Conservation (phyloP, 2,888 invertebrate species). For the Paralinhomoeus sp. region DNA sequence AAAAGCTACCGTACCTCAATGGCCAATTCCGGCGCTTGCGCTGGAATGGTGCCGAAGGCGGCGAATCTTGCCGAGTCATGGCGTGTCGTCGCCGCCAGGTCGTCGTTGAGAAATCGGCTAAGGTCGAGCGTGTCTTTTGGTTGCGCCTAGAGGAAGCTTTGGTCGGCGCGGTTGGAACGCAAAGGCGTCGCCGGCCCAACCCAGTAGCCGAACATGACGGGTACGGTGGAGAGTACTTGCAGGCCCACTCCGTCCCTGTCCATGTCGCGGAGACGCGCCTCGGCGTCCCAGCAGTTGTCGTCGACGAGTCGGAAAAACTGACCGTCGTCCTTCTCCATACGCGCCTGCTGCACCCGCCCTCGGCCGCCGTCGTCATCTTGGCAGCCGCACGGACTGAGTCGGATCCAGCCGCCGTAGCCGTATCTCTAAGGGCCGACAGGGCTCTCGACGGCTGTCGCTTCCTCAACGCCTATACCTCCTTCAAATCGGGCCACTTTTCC, state of each 20-base stretch:
- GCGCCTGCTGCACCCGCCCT: conserved; percentile 24
- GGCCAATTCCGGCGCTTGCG: conserved; percentile 34
- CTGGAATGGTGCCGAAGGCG: conserved; percentile 35
- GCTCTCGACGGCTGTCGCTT: not conserved
- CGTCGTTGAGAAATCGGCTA: conserved; percentile 33
- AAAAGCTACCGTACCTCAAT: conserved; percentile 17
- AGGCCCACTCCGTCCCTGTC: conserved; percentile 32
- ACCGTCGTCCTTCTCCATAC: conserved; percentile 34
- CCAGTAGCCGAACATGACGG: conserved; percentile 39
- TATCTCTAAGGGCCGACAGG: conserved; percentile 25
- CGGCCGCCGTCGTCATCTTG: conserved; percentile 14
- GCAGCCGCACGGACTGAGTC: conserved; percentile 23
- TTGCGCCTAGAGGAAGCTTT: conserved; percentile 31
- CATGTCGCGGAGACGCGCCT: conserved; percentile 33
- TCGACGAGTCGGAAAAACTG: conserved; percentile 34
- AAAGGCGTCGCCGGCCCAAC: conserved; percentile 17
- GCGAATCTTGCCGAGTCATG: conserved; percentile 31
- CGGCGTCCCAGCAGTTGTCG: conserved; percentile 33
- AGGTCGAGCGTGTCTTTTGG: conserved; percentile 33
- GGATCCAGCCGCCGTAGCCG: conserved; percentile 35
- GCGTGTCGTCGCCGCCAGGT: conserved; percentile 31
- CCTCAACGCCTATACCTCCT: conserved; percentile 26
- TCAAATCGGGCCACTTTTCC: conserved; percentile 33
- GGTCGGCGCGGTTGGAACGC: no score
- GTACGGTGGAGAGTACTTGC: conserved; percentile 37